Evolutionary conservation across 2,888 invertebrate species (phyloP).

Genomic region (Abrostola triplasia): DNA sequence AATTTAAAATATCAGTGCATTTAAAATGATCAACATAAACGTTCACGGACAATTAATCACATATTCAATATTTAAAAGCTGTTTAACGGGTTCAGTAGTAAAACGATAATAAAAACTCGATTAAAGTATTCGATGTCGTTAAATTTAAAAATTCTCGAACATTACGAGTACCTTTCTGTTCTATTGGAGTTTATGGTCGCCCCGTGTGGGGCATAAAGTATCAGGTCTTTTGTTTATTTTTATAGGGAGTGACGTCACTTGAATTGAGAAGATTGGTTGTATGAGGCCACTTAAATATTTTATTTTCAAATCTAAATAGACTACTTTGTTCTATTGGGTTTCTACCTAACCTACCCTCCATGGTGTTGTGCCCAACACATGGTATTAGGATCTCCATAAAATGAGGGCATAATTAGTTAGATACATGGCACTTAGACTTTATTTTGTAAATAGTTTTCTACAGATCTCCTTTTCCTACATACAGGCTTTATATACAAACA

Average conservation of each 20-base stretch:
- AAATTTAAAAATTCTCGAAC: slow-evolving; percentile 70
- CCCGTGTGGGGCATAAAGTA: slow-evolving; percentile 64
- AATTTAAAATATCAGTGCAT: slow-evolving; percentile 7
- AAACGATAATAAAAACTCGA: slow-evolving; percentile 76
- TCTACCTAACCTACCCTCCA: neutral
- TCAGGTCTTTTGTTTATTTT: slow-evolving; percentile 63
- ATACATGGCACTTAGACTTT: too few relatives aligned
- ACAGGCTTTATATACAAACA: too few relatives aligned
- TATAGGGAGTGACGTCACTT: slow-evolving; percentile 51
- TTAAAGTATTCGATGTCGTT: slow-evolving; percentile 72
- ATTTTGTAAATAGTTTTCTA: too few relatives aligned
- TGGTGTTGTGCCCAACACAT: too few relatives aligned
- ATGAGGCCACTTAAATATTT: neutral
- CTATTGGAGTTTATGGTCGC: slow-evolving; percentile 69
- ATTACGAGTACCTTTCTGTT: slow-evolving; percentile 64
- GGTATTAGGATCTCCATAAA: too few relatives aligned
- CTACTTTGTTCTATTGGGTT: neutral
- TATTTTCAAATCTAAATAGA: neutral
- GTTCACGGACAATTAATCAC: slow-evolving; percentile 68
- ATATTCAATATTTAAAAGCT: slow-evolving; percentile 74
- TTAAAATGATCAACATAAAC: slow-evolving; percentile 33
- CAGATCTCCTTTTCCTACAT: too few relatives aligned
- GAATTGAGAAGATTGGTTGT: slow-evolving; percentile 28
- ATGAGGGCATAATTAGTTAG: too few relatives aligned
- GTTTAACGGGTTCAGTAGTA: slow-evolving; percentile 69